These are phyloP conservation scores for Kradibia gibbosae DNA, from an alignment of 1,140 invertebrate genomes.

Conservation along the genomic window DNA sequence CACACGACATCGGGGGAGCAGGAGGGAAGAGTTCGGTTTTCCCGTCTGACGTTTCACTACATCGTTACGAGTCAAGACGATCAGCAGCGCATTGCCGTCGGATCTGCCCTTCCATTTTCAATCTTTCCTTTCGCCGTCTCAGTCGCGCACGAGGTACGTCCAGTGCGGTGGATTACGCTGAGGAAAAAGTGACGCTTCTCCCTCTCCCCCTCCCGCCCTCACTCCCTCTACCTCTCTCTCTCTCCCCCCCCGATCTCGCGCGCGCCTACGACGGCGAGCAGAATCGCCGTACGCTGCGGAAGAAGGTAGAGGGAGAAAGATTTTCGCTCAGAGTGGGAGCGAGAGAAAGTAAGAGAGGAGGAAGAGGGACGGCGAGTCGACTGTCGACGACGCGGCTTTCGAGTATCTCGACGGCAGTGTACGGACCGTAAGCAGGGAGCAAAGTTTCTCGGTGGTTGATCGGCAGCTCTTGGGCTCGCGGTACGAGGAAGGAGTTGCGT, in stretches of 20 bases:
- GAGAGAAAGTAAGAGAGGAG: constrained; percentile 41
- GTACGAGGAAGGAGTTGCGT: neutral
- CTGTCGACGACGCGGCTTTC: neutral
- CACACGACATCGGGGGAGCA: neutral
- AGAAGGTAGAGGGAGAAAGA: constrained; percentile 8
- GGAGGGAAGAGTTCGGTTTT: neutral
- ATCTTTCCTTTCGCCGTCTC: no score
- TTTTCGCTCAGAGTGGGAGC: constrained; percentile 53
- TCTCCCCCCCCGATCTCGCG: no score
- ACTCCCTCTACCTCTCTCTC: no score
- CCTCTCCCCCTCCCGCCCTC: neutral
- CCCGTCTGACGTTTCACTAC: neutral
- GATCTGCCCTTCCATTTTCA: no score
- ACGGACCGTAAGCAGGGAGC: neutral
- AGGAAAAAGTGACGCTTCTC: constrained; percentile 53
- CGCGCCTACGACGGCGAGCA: neutral
- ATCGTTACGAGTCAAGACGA: no score
- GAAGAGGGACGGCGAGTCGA: neutral
- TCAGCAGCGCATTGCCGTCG: no score
- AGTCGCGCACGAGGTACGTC: no score
- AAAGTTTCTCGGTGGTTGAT: neutral
- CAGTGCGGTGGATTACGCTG: constrained; percentile 16
- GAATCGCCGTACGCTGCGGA: no score
- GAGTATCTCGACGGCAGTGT: neutral
- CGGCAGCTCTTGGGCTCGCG: neutral